Evolutionary conservation across 2,888 invertebrate species (phyloP), one percentile per base, ranked within the genome.

Genomic region (Gymnosoma rotundatum): DNA sequence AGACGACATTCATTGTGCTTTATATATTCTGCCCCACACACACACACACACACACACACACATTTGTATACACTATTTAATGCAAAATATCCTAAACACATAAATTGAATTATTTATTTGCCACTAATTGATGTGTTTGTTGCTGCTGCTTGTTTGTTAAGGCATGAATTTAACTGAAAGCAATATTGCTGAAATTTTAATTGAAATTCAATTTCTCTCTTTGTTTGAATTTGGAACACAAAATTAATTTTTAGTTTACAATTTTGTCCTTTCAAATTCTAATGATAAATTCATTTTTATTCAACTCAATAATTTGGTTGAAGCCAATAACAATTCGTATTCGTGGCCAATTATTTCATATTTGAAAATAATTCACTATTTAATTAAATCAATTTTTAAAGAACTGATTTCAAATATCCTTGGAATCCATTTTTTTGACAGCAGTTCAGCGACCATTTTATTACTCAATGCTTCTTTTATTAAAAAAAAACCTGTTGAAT

Each of bases 101-200:
- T 79, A 79, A 79, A 79, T 79, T 79, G 79, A 79, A 79, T 79
- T 73, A 79, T 79, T 79, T 79, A 79, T 79, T 79, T 79, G 56
- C 79, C 79, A 79, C 79, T 79, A 79, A 79, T 79, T 79, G 79
- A 66, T 79, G 52, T 60, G 42, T 73, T 66, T 79, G 72, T 70
- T 78, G 70, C 16, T 72, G 56, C 10, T 72, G 56, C 32, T 54
- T 42, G 5, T 50, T 25, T 54, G 54, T 70, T 61, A 45, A 63
- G 60, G 42, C 61, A 79, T 72, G 72, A 64, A 79, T 79, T 79
- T 66, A 66, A 58, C 42, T 20, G 50, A 72, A 58, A 79, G 64
- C 78, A 66, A 72, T 72, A 60, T 66, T 72, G 64, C 58, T 72
- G 64, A 73, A 79, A 73, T 79, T 79, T 73, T 79, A 79, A 79